phyloP scores from a whole-genome alignment of 2,888 invertebrate genomes.

The Eucriotettix oculatus region DNA sequence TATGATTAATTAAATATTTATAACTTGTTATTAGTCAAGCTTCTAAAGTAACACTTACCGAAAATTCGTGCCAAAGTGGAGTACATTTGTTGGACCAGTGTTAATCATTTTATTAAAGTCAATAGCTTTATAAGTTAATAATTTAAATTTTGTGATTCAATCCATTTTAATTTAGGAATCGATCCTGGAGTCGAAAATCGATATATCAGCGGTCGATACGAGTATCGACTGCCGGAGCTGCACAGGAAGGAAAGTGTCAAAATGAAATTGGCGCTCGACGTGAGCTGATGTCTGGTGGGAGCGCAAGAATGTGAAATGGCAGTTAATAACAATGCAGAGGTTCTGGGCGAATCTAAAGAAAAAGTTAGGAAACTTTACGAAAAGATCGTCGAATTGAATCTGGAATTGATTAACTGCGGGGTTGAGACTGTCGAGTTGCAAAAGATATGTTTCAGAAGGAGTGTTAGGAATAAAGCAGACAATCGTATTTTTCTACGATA shows the following conservation, averaged over 20 bases:
- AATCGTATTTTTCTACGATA: not conserved
- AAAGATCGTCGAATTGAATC: slow-evolving; percentile 12
- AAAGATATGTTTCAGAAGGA: slow-evolving; percentile 8
- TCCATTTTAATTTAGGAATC: too few species aligned
- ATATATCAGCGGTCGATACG: too few species aligned
- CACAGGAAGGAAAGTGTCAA: not conserved
- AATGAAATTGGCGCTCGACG: not conserved
- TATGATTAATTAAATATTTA: too few species aligned
- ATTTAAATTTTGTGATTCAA: too few species aligned
- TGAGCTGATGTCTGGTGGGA: not conserved
- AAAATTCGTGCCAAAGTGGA: too few species aligned
- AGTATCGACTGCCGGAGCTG: too few species aligned
- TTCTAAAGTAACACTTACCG: too few species aligned
- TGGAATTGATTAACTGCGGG: slow-evolving; percentile 10
- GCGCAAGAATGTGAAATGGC: slow-evolving; percentile 9
- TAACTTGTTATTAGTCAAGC: too few species aligned
- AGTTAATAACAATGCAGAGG: slow-evolving; percentile 2
- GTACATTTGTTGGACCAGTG: too few species aligned
- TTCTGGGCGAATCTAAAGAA: slow-evolving; percentile 1
- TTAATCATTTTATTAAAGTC: too few species aligned
- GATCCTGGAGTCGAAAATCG: too few species aligned
- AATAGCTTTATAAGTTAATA: too few species aligned
- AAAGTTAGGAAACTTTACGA: slow-evolving; percentile 7
- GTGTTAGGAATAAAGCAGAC: slow-evolving; percentile 1
- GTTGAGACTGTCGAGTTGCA: slow-evolving; percentile 10